phyloP scores from a whole-genome alignment of 2,888 invertebrate genomes.

The Epirrhoe alternata region DNA sequence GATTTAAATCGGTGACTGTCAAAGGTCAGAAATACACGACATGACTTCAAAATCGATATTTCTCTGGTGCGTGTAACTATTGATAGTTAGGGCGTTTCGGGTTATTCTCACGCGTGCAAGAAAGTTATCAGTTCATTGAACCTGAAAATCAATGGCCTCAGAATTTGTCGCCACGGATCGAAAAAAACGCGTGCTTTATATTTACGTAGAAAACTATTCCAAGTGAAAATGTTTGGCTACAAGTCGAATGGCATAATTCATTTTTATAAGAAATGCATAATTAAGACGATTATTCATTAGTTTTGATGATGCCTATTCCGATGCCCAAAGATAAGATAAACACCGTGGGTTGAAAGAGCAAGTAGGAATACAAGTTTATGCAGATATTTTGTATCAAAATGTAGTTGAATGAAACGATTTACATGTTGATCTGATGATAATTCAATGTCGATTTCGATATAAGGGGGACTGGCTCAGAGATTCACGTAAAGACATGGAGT shows the following conservation, averaged over 20 bases:
- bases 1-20: conserved; percentile 13
- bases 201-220: conserved; percentile 34
- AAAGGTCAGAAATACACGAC: conserved; percentile 34
- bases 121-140: conserved; percentile 51
- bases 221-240: conserved; percentile 34
- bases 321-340: conserved; percentile 42
- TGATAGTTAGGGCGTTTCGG: conserved; percentile 31
- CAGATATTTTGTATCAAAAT: conserved; percentile 53
- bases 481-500: conserved; percentile 46
- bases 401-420: conserved; percentile 45
- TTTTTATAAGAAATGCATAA: conserved; percentile 38
- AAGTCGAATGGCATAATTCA: conserved; percentile 43
- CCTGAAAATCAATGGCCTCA: conserved; percentile 47
- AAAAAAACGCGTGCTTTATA: conserved; percentile 31
- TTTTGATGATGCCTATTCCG: conserved; percentile 39
- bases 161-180: conserved; percentile 34
- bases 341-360: conserved; percentile 27
- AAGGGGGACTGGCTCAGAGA: conserved; percentile 42
- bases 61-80: conserved; percentile 33
- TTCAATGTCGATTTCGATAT: conserved; percentile 49
- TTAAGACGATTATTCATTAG: conserved; percentile 43
- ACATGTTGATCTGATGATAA: conserved; percentile 52
- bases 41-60: conserved; percentile 34
- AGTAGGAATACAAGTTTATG: conserved; percentile 48
- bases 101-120: conserved; percentile 42